These are phyloP conservation scores for Neocrepidodera transversa DNA, from an alignment of 2,888 invertebrate genomes.

Conservation along the genomic window DNA sequence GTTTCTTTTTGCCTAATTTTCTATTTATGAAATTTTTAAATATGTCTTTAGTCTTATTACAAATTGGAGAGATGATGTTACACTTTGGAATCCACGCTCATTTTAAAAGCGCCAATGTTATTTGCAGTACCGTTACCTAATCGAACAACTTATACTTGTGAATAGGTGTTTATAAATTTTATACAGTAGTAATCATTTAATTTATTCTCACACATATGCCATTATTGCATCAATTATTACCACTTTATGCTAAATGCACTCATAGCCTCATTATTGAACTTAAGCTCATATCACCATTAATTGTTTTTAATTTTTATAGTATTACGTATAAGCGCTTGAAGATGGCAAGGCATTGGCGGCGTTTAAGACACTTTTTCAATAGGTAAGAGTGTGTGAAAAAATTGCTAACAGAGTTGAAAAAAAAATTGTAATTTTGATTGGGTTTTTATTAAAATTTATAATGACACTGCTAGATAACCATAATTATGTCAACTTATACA, in stretches of 20 bases:
- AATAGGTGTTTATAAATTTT: too few relatives aligned
- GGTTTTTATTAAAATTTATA: not conserved
- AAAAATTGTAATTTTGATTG: not conserved
- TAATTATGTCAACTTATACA: too few relatives aligned
- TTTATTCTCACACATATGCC: not conserved
- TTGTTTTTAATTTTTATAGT: constrained; percentile 51
- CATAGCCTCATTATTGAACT: constrained; percentile 5
- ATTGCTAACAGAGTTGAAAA: constrained; percentile 24
- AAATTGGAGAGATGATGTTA: too few relatives aligned
- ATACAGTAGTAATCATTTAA: too few relatives aligned
- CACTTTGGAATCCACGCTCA: too few relatives aligned
- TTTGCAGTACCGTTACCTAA: too few relatives aligned
- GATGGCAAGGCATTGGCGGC: constrained; percentile 37
- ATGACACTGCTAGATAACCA: too few relatives aligned
- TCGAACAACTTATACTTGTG: too few relatives aligned
- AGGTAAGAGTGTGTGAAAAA: constrained; percentile 45
- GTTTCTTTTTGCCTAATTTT: too few relatives aligned
- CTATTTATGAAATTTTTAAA: too few relatives aligned
- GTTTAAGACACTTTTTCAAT: constrained; percentile 30
- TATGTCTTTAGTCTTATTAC: too few relatives aligned
- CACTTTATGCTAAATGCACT: constrained; percentile 10
- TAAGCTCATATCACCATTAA: constrained; percentile 22
- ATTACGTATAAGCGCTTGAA: constrained; percentile 51
- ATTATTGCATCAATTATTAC: constrained; percentile 11
- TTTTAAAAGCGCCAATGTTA: too few relatives aligned